A percentile compares a stretch with the other conserved stretches of the same genome.
Evolutionary conservation across 2,797 vertebrate genomes (phyloP).

Genomic region (Paramormyrops hopkinsi): DNA sequence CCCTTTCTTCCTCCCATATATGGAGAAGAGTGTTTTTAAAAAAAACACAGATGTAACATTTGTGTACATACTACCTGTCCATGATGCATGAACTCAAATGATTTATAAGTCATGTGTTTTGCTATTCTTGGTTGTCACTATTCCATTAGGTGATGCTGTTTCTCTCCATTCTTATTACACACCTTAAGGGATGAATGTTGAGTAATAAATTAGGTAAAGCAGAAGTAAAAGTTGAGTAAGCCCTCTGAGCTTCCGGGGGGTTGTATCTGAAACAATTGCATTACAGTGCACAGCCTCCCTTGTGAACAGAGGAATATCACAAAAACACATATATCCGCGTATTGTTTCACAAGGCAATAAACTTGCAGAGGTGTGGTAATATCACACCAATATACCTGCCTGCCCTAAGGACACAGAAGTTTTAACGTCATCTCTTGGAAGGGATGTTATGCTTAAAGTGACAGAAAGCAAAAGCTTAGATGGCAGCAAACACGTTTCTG

Average conservation of each 20-base stretch:
- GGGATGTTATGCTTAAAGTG: background rate
- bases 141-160: background rate
- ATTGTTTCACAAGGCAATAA: background rate
- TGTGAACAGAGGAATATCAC: background rate
- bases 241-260: background rate
- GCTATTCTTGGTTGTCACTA: background rate
- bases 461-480: background rate
- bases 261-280: background rate
- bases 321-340: background rate
- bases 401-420: background rate
- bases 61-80: background rate
- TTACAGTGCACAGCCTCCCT: background rate
- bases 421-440: background rate
- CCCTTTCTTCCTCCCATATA: background rate
- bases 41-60: background rate
- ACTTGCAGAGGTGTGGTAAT: background rate
- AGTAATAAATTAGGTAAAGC: background rate
- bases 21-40: background rate
- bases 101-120: background rate
- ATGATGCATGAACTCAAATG: background rate
- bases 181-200: background rate
- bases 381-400: constrained; percentile 1
- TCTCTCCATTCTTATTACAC: background rate
- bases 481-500: background rate
- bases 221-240: background rate